Evolutionary conservation across 2,888 invertebrate species (phyloP).

Genomic region (Blastobasis adustella): DNA sequence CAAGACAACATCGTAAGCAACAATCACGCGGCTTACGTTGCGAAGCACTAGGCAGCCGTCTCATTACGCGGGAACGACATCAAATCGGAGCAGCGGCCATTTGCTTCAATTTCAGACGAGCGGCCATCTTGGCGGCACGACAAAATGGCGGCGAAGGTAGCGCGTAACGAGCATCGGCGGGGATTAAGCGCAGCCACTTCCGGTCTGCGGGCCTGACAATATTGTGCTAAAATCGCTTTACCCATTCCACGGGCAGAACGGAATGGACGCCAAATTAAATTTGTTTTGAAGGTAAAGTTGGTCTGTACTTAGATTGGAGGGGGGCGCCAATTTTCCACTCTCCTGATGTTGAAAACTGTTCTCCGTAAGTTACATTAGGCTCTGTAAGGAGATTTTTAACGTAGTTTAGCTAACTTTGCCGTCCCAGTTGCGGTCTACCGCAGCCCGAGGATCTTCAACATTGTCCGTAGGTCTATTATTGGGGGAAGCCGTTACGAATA

Average conservation of each 20-base stretch:
- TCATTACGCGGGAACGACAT: not conserved
- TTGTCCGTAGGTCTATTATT: no score
- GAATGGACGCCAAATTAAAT: conserved; percentile 31
- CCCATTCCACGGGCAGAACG: conserved; percentile 8
- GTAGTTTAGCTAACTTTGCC: no score
- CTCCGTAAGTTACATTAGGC: no score
- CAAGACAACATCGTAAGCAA: no score
- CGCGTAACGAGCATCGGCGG: conserved; percentile 14
- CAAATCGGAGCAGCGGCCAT: not conserved
- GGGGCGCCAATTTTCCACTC: no score
- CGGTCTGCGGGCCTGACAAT: conserved; percentile 17
- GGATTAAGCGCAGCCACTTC: conserved; percentile 18
- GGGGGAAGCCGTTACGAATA: no score
- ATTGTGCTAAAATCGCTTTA: conserved; percentile 13
- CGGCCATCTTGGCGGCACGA: not conserved
- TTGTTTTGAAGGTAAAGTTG: conserved; percentile 19
- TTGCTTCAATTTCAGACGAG: not conserved
- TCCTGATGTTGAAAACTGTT: no score
- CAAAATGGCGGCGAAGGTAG: conserved; percentile 13
- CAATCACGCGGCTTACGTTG: no score
- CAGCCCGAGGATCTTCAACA: no score
- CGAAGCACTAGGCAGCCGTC: no score
- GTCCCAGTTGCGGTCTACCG: no score
- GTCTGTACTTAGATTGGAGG: not conserved
- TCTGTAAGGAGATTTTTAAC: no score